Evolutionary conservation across 92 coral and sea anemone species (phyloP), one percentile per base, ranked within the genome.

Genomic region (Pocillopora meandrina): DNA sequence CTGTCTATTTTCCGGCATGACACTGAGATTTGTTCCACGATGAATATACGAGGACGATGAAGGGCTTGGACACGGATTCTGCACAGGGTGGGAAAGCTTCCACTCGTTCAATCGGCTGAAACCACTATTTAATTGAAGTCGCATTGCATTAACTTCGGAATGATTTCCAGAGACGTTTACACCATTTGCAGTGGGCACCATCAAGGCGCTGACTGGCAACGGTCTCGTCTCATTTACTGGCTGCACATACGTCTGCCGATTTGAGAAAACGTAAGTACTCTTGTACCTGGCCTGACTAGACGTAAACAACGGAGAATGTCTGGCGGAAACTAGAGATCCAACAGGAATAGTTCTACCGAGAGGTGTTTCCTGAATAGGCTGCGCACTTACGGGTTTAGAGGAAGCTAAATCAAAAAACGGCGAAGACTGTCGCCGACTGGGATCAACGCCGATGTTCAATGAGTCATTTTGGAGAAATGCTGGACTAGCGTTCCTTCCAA

Each of bases 181-280:
- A 42, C 60, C 56, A 42, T 71, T 36, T 9, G 60, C 72, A 13
- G n/a, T 60, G 18, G 85, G 71, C 71, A 61, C 13, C 23, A 71
- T 20, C 60, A 81, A 71, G 16, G 77, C 59, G 42, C 85, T 83
- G 31, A 83, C 57, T 23, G 63, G 79, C 35, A 83, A 33, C 26
- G 80, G 72, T n/a, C 80, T 64, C 18, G 74, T 72, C 55, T 74
- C 79, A 4, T 56, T 73, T 52, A 49, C 80, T 1, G 86, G 14
- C 19, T 66, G 75, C 17, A 60, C 14, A 64, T 61, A 62, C 1
- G 86, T 61, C 56, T 83, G 86, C 31, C 86, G 86, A 61, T 74
- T 83, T 3, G 86, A 61, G 64, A 83, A 83, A 17, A 83, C 86
- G 55, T 83, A 83, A 7, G 80, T 83, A 20, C 86, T 73, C 42